These are phyloP conservation scores for Ellobius talpinus DNA, from an alignment of 2,113 vertebrate genomes.

Conservation along the genomic window DNA sequence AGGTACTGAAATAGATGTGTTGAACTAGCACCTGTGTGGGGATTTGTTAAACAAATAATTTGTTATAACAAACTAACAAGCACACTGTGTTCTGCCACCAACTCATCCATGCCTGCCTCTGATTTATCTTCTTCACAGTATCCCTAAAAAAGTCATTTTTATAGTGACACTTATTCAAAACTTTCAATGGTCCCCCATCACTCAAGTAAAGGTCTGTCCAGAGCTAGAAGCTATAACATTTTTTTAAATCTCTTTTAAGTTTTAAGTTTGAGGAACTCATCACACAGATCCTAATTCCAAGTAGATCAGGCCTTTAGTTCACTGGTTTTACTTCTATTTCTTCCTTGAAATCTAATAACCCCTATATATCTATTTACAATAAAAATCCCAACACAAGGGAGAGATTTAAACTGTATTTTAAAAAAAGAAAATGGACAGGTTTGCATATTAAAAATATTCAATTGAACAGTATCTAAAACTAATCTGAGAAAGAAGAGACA, in stretches of 20 bases:
- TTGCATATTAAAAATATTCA: conserved; percentile 20
- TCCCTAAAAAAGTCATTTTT: neutral
- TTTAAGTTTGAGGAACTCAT: neutral
- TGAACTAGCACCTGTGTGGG: neutral
- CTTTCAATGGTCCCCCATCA: too few relatives aligned
- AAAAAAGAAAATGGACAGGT: neutral
- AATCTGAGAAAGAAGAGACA: neutral
- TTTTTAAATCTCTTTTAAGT: neutral
- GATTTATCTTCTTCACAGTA: neutral
- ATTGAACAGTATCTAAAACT: neutral
- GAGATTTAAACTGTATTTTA: neutral
- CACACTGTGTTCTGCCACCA: neutral
- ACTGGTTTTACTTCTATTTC: neutral
- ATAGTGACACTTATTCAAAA: neutral
- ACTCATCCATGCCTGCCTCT: neutral
- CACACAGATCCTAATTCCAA: neutral
- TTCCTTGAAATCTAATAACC: neutral
- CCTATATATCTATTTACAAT: neutral
- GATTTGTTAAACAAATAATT: neutral
- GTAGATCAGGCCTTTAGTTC: neutral
- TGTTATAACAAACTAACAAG: neutral
- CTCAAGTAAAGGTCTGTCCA: neutral
- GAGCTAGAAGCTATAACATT: neutral
- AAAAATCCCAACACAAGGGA: neutral
- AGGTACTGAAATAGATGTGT: neutral